phyloP scores from a whole-genome alignment of 2,888 invertebrate species.

The Tolmerus cingulatus region DNA sequence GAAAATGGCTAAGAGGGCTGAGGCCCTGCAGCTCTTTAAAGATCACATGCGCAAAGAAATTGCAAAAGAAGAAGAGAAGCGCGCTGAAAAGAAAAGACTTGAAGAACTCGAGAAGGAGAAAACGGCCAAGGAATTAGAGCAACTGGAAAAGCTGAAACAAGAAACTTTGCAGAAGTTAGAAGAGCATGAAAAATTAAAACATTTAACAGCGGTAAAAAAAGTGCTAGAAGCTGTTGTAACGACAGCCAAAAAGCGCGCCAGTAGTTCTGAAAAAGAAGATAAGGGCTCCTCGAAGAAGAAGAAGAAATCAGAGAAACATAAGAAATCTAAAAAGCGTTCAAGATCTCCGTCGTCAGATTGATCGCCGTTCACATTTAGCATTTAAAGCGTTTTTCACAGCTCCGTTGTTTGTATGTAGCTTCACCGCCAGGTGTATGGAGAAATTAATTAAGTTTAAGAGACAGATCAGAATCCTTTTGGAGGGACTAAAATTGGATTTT shows the following conservation, averaged over 20 bases:
- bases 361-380: background rate
- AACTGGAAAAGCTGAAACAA: constrained; percentile 60
- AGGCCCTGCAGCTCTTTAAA: constrained; percentile 66
- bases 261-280: constrained; percentile 50
- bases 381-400: background rate
- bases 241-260: constrained; percentile 45
- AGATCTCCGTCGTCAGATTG: constrained; percentile 55
- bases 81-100: constrained; percentile 63
- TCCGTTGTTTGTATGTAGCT: background rate
- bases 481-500: background rate
- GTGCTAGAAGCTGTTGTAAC: constrained; percentile 51
- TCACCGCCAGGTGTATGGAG: background rate
- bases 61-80: constrained; percentile 67
- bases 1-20: constrained; percentile 64
- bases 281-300: constrained; percentile 51
- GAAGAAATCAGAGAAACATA: constrained; percentile 54
- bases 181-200: constrained; percentile 57
- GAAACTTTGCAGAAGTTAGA: constrained; percentile 61
- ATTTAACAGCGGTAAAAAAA: constrained; percentile 51
- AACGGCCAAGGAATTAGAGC: constrained; percentile 58
- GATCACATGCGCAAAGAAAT: constrained; percentile 70
- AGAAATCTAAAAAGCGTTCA: constrained; percentile 60
- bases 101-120: constrained; percentile 60
- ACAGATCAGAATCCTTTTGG: background rate
- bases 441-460: background rate